Evolutionary conservation across 2,797 vertebrate species (phyloP), one percentile per base, ranked within the genome.

Genomic region (Dermochelys coriacea): DNA sequence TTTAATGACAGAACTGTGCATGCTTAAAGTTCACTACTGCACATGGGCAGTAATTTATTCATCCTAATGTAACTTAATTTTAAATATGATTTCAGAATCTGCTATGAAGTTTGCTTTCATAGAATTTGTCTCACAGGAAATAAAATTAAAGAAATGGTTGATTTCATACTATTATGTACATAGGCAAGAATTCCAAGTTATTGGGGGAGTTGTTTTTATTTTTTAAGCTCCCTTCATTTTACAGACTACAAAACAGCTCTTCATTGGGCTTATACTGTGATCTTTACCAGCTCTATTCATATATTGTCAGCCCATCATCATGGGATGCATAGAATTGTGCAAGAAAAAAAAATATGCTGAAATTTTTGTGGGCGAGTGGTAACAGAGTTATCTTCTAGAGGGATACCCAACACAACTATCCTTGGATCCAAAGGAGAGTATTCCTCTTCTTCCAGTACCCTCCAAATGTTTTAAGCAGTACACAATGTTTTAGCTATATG

Each of bases 81-180:
- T 0, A 4, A 88, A 85, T 92, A 85, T 78, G n/a, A 8, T 2
- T 74, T 47, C 79, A 1, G 54, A 90, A 55, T 23, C 74, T 4
- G 75, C 85, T 2, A 0, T 3, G 0, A 47, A 95, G 68, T n/a
- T 41, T 51, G 41, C 49, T 88, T 45, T 31, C 79, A 68, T 92
- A 96, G 93, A 97, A 97, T 96, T 82, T 82, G 91, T 96, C 93
- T 96, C 96, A 95, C 92, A 96, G 93, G 90, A 85, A 96, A 93
- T 68, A 84, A 89, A 97, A 96, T 92, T 78, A 93, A 97, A 96
- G 95, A 88, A 96, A 95, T 90, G 57, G 93, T 95, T 82, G 93
- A 79, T 96, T 96, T 96, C 95, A 96, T 94, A 93, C 93, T 97
- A 96, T 93, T 96, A 91, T 88, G 91, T 5, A 91, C 59, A 64